These are phyloP conservation scores for Eonycteris spelaea DNA, from an alignment of 2,113 vertebrate genomes.

Conservation along the genomic window DNA sequence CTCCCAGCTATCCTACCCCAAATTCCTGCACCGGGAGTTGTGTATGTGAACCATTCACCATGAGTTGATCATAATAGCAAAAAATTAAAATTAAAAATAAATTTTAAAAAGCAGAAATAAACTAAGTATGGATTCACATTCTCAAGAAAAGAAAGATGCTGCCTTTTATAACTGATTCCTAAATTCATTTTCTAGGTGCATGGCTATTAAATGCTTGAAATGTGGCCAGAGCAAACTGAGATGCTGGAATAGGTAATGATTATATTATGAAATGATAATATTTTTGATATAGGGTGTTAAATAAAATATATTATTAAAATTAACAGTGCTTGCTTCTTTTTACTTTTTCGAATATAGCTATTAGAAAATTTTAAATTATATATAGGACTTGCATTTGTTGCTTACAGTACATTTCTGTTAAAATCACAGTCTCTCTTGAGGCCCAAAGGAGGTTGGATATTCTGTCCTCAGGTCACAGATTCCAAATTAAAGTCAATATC, in stretches of 20 bases:
- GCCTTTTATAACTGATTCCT: not conserved
- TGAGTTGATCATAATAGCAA: not conserved
- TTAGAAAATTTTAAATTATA: not conserved
- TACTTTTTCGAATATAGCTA: not conserved
- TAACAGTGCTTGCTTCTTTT: not conserved
- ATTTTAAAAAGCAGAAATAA: not conserved
- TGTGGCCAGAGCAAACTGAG: not conserved
- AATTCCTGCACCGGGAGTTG: not conserved
- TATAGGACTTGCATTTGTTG: not conserved
- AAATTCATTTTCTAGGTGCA: not conserved
- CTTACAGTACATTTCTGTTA: not conserved
- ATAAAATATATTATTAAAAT: not conserved
- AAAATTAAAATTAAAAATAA: not conserved
- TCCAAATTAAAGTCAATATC: not conserved
- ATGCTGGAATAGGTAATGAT: not conserved
- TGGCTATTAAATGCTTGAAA: not conserved
- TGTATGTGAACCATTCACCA: not conserved
- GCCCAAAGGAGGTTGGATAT: not conserved
- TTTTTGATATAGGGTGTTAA: not conserved
- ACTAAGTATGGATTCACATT: not conserved
- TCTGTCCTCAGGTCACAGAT: not conserved
- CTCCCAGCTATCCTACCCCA: no score
- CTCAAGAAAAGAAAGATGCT: not conserved
- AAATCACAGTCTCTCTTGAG: not conserved
- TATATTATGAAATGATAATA: not conserved